phyloP scores from a whole-genome alignment of 2,113 vertebrate species.

The Trogon melanurus region DNA sequence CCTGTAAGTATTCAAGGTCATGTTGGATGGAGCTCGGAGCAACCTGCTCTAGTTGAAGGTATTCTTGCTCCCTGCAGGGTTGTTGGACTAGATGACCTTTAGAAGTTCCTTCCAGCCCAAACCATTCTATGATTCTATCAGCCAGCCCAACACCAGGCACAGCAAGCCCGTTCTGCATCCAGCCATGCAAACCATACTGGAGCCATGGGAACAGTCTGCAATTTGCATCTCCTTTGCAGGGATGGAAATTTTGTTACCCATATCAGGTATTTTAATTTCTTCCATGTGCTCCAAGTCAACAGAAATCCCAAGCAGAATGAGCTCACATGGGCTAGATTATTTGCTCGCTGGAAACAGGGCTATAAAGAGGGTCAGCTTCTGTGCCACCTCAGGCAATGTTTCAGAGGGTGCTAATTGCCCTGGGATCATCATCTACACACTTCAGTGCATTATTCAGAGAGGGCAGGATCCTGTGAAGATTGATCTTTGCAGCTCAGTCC shows the following conservation, averaged over 20 bases:
- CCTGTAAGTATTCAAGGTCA: no score
- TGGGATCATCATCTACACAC: neutral
- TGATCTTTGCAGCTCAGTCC: neutral
- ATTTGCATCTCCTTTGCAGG: neutral
- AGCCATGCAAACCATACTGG: neutral
- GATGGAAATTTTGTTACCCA: neutral
- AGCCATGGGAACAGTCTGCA: neutral
- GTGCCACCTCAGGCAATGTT: neutral
- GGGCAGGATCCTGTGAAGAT: neutral
- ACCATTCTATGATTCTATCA: neutral
- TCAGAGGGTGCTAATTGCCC: neutral
- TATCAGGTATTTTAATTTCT: neutral
- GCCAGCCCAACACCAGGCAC: neutral
- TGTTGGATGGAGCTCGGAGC: no score
- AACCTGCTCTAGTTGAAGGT: no score
- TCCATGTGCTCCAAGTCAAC: neutral
- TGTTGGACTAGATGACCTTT: no score
- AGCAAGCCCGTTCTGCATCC: neutral
- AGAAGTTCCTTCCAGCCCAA: no score
- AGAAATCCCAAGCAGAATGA: neutral
- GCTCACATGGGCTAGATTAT: neutral
- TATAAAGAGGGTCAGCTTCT: neutral
- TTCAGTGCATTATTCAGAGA: neutral
- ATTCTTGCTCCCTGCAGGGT: no score
- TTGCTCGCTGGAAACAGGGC: neutral